Evolutionary conservation across 2,113 vertebrate genomes (phyloP).

Genomic region (Gavialis gangeticus): DNA sequence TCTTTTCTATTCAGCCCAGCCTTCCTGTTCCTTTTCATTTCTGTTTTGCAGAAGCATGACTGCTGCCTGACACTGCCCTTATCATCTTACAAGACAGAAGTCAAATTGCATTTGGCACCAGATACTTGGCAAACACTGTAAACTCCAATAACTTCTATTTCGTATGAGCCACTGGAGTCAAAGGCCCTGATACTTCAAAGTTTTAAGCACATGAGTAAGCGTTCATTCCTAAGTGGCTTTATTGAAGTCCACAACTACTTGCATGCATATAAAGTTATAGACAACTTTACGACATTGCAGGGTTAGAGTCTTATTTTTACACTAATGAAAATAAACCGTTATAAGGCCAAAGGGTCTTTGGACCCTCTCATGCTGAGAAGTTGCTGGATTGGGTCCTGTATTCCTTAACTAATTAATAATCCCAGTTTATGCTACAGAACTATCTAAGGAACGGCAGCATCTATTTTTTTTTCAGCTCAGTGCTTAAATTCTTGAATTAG

Average conservation of each 20-base stretch:
- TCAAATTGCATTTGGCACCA: constrained; percentile 32
- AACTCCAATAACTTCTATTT: constrained; percentile 8
- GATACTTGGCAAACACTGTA: neutral
- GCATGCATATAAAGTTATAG: constrained; percentile 45
- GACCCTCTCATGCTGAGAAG: constrained; percentile 46
- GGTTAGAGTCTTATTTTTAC: constrained; percentile 38
- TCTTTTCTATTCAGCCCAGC: neutral
- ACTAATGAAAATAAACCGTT: constrained; percentile 59
- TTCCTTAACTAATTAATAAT: constrained; percentile 68
- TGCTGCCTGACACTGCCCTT: neutral
- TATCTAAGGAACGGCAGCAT: constrained; percentile 43
- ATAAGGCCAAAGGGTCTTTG: constrained; percentile 61
- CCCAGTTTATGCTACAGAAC: constrained; percentile 43
- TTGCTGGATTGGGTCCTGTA: constrained; percentile 45
- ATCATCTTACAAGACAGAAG: constrained; percentile 16
- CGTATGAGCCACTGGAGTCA: constrained; percentile 16
- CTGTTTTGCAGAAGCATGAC: neutral
- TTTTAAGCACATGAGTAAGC: constrained; percentile 30
- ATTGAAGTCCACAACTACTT: neutral
- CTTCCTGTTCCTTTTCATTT: neutral
- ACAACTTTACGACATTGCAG: constrained; percentile 27
- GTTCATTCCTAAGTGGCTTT: neutral
- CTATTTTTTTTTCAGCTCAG: constrained; percentile 49
- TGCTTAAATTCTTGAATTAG: constrained; percentile 70
- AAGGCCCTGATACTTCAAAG: constrained; percentile 18